phyloP scores from a whole-genome alignment of 2,797 vertebrate species.

The Parauchenoglanis ngamensis region DNA sequence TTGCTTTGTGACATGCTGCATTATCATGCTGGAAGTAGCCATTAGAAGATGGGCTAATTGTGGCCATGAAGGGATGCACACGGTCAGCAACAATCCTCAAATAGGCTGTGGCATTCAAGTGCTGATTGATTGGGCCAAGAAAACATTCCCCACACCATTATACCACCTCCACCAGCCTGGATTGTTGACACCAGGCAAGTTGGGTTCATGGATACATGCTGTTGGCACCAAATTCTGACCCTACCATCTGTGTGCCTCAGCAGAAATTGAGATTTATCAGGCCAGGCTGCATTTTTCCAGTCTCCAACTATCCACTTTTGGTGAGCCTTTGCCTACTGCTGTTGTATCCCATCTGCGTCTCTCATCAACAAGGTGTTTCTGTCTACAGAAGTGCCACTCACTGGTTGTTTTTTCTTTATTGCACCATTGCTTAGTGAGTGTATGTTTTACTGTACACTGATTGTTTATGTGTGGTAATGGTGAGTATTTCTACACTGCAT shows the following conservation, averaged over 20 bases:
- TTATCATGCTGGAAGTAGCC: neutral
- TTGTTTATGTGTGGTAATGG: neutral
- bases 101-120: neutral
- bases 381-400: neutral
- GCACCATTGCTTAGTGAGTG: neutral
- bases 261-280: neutral
- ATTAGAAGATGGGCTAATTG: neutral
- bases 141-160: neutral
- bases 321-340: neutral
- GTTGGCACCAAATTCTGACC: neutral
- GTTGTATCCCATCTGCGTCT: neutral
- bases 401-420: neutral
- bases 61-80: neutral
- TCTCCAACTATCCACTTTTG: neutral
- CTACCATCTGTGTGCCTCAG: neutral
- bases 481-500: neutral
- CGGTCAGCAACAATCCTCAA: neutral
- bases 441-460: neutral
- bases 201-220: neutral
- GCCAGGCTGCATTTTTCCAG: neutral
- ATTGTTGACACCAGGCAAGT: too few species aligned
- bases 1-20: neutral
- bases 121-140: neutral
- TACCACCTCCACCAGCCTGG: neutral
- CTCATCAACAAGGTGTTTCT: neutral